phyloP scores from a whole-genome alignment of 2,888 invertebrate species.

The Acronicta psi region DNA sequence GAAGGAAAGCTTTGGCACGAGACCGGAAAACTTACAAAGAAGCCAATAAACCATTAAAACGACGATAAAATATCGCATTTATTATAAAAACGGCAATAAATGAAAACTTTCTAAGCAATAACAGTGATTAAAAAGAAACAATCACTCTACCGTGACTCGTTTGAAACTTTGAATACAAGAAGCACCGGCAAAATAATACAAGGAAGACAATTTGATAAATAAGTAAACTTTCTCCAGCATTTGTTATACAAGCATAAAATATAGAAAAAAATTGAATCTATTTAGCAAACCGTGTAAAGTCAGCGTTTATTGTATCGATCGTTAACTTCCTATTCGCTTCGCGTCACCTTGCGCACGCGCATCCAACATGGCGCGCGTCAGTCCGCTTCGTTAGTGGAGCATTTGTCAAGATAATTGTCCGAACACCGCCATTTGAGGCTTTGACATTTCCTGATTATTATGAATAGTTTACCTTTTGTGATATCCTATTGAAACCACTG shows the following conservation, averaged over 20 bases:
- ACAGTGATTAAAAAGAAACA: conserved; percentile 37
- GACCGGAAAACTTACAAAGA: conserved; percentile 45
- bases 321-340: conserved; percentile 78
- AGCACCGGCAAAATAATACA: conserved; percentile 44
- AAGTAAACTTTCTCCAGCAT: conserved; percentile 70
- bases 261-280: conserved; percentile 71
- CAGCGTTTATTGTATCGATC: conserved; percentile 71
- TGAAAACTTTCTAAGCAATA: conserved; percentile 41
- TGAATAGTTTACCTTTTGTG: conserved; percentile 59
- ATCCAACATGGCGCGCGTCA: conserved; percentile 73
- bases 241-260: conserved; percentile 45
- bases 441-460: conserved; percentile 79
- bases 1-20: conserved; percentile 46
- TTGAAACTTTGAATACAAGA: conserved; percentile 15
- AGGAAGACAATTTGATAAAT: conserved; percentile 59
- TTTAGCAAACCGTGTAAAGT: conserved; percentile 67
- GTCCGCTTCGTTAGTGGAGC: conserved; percentile 79
- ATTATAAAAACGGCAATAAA: conserved; percentile 26
- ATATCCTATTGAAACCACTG: conserved; percentile 36
- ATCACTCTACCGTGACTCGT: conserved; percentile 30
- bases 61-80: conserved; percentile 29
- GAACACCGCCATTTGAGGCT: conserved; percentile 74
- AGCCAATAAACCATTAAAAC: conserved; percentile 37
- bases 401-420: conserved; percentile 86
- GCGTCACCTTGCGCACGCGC: conserved; percentile 73